Conservation (phyloP, 2,888 invertebrate species). For the Sphecodes monilicornis region DNA sequence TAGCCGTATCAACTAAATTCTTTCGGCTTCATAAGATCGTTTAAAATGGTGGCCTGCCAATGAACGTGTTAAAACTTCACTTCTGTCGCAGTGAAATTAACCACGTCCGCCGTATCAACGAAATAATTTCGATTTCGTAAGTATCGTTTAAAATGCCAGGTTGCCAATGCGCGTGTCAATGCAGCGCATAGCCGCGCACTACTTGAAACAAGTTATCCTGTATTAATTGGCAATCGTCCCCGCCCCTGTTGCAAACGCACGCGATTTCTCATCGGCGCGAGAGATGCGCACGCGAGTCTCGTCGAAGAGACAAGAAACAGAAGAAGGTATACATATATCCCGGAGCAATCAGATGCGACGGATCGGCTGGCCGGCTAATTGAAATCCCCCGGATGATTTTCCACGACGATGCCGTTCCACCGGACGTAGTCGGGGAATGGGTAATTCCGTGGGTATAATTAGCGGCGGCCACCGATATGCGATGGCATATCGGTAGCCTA, state of each 20-base stretch:
- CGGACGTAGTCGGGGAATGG: constrained; percentile 25
- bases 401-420: constrained; percentile 14
- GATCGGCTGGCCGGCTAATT: constrained; percentile 36
- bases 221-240: not conserved
- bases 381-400: constrained; percentile 47
- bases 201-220: not conserved
- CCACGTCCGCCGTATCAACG: not conserved
- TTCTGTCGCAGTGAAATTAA: not conserved
- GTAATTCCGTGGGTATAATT: constrained; percentile 48
- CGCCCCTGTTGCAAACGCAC: not conserved
- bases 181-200: not conserved
- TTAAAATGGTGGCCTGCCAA: too few relatives aligned
- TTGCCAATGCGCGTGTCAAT: not conserved
- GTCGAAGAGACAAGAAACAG: not conserved
- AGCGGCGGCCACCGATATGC: constrained; percentile 48
- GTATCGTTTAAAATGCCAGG: not conserved
- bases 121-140: not conserved
- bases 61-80: not conserved
- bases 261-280: not conserved
- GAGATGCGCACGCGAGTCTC: not conserved
- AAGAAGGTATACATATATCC: constrained; percentile 10
- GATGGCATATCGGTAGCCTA: constrained; percentile 42
- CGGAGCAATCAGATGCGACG: constrained; percentile 16
- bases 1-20: too few relatives aligned
- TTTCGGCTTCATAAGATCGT: too few relatives aligned